Conservation (phyloP, 2,888 invertebrate genomes). For the Torymus auratus region DNA sequence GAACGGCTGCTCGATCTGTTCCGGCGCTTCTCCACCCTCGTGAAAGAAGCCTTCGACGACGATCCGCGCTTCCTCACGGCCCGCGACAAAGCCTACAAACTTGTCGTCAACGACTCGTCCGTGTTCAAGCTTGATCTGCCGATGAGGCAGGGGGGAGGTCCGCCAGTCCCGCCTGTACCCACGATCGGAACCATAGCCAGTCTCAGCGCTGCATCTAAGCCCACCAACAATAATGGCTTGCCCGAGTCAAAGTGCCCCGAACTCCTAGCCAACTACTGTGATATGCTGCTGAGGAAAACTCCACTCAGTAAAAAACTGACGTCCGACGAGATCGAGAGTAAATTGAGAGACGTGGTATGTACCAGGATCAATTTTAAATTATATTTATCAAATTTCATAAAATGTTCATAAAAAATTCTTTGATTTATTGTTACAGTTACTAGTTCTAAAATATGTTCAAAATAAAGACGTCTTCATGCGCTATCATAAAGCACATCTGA, state of each 20-base stretch:
- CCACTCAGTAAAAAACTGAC: slow-evolving; percentile 97
- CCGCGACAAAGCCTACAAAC: slow-evolving; percentile 97
- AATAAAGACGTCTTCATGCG: slow-evolving; percentile 99
- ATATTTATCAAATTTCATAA: not conserved
- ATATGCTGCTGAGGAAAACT: slow-evolving; percentile 97
- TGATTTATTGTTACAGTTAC: slow-evolving; percentile 78
- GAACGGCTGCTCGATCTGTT: slow-evolving; percentile 95
- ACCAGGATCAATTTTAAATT: slow-evolving; percentile 13
- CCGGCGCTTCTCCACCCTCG: slow-evolving; percentile 92
- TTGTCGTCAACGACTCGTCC: slow-evolving; percentile 98
- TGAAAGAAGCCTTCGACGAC: slow-evolving; percentile 95
- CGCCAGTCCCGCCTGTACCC: slow-evolving; percentile 79
- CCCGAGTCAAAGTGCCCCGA: slow-evolving; percentile 99
- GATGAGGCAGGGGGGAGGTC: slow-evolving; percentile 69
- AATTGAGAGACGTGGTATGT: slow-evolving; percentile 91
- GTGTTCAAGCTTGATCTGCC: slow-evolving; percentile 83
- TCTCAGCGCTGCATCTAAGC: slow-evolving; percentile 61
- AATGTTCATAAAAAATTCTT: slow-evolving; percentile 1
- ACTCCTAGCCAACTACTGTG: slow-evolving; percentile 99
- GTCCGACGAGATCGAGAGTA: slow-evolving; percentile 96
- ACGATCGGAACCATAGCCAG: slow-evolving; percentile 14
- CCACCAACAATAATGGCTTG: slow-evolving; percentile 75
- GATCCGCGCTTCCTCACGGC: slow-evolving; percentile 98
- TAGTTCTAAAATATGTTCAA: slow-evolving; percentile 98
- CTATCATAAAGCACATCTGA: slow-evolving; percentile 98